Percentiles rank a stretch among this genome's conserved stretches.
Conservation (phyloP, 2,888 invertebrate genomes). For the Campaea margaritaria region DNA sequence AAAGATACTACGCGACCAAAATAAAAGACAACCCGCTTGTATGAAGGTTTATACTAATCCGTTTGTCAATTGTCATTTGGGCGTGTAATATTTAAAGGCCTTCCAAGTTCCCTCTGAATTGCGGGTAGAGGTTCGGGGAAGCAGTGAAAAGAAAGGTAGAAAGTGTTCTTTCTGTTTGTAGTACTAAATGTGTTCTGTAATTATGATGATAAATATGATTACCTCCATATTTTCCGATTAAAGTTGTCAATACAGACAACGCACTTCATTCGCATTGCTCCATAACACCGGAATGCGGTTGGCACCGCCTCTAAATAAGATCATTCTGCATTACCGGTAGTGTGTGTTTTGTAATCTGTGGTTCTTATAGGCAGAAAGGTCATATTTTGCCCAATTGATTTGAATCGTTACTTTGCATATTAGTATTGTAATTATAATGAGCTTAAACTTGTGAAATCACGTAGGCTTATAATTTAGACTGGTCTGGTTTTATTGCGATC, state of each 20-base stretch:
- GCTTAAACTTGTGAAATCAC: background rate
- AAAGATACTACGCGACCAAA: no score
- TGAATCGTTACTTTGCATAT: conserved; percentile 8
- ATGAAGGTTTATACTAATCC: no score
- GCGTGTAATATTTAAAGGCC: no score
- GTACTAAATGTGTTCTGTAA: no score
- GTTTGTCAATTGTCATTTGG: no score
- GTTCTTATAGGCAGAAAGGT: conserved; percentile 24
- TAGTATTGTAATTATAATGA: background rate
- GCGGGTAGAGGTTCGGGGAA: no score
- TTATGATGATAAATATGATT: conserved; percentile 6
- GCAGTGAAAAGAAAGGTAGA: no score
- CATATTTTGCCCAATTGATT: conserved; percentile 25
- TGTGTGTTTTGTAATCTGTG: conserved; percentile 21
- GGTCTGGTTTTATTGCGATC: background rate
- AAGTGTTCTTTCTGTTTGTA: no score
- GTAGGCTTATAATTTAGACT: background rate
- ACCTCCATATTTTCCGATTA: conserved; percentile 10
- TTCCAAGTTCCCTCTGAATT: no score
- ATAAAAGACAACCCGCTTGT: no score
- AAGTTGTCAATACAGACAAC: conserved; percentile 16
- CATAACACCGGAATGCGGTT: conserved; percentile 31
- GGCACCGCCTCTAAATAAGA: conserved; percentile 23
- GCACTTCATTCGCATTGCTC: conserved; percentile 11
- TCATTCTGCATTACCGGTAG: conserved; percentile 22